These are phyloP conservation scores for Speoplatyrhinus poulsoni DNA, from an alignment of 2,113 vertebrate species.

Conservation along the genomic window DNA sequence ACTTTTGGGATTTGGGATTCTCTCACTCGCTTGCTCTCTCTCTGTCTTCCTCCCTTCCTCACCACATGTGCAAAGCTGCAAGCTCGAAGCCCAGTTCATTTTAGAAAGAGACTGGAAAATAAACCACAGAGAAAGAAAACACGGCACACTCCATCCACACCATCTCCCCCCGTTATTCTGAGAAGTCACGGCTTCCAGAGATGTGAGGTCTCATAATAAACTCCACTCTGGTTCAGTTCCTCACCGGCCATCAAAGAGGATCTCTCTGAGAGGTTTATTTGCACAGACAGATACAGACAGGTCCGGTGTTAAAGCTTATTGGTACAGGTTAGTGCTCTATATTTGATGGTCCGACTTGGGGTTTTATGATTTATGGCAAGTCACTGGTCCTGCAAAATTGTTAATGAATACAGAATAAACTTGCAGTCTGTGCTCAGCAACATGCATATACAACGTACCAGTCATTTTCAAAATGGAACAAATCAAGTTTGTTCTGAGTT, in stretches of 20 bases:
- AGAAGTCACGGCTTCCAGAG: conserved; percentile 63
- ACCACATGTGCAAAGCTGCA: conserved; percentile 63
- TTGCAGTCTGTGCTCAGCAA: not conserved
- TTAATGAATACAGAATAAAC: not conserved
- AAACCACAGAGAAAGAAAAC: conserved; percentile 78
- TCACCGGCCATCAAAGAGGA: conserved; percentile 38
- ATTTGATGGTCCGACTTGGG: conserved; percentile 21
- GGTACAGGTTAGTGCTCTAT: conserved; percentile 12
- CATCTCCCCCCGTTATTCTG: conserved; percentile 47
- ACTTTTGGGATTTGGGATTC: not conserved
- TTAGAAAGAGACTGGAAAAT: conserved; percentile 75
- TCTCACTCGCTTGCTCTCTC: not conserved
- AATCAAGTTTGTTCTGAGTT: not conserved
- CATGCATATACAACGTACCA: not conserved
- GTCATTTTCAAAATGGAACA: not conserved
- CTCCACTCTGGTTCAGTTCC: conserved; percentile 56
- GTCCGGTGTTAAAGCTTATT: conserved; percentile 46
- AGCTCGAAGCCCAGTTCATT: conserved; percentile 71
- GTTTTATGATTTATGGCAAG: conserved; percentile 13
- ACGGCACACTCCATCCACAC: conserved; percentile 40
- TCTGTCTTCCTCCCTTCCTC: conserved; percentile 39
- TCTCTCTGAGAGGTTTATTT: conserved; percentile 60
- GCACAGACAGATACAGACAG: conserved; percentile 32
- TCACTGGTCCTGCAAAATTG: not conserved
- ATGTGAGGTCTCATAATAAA: conserved; percentile 78